Conservation (phyloP, 2,113 vertebrate species). For the Microtus ochrogaster region DNA sequence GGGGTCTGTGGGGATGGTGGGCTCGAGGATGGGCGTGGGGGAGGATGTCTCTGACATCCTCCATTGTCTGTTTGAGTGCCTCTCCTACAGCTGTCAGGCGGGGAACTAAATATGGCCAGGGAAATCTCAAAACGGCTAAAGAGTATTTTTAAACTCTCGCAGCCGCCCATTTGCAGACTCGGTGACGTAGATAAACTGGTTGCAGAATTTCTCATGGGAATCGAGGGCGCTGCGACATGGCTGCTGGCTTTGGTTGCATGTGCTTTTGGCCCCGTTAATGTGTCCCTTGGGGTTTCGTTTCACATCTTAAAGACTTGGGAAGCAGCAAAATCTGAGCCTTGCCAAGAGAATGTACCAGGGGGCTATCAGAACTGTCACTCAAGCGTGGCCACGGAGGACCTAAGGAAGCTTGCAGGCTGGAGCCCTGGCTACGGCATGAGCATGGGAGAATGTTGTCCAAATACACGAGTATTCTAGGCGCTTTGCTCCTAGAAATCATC, state of each 20-base stretch:
- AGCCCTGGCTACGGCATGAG: fast-evolving
- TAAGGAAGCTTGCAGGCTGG: fast-evolving
- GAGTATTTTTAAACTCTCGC: conserved; percentile 85
- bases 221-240: conserved; percentile 69
- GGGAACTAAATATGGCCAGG: conserved; percentile 88
- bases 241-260: conserved; percentile 24
- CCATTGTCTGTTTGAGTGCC: conserved; percentile 72
- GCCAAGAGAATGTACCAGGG: not conserved
- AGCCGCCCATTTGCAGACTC: conserved; percentile 78
- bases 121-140: conserved; percentile 83
- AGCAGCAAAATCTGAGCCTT: conserved; percentile 32
- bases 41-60: not conserved
- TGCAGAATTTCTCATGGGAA: conserved; percentile 91
- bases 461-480: not conserved
- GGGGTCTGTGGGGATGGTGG: not conserved
- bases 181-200: conserved; percentile 80
- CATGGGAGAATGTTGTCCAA: not conserved
- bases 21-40: not conserved
- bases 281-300: conserved; percentile 5
- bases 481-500: not conserved
- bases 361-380: fast-evolving
- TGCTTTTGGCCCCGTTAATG: conserved; percentile 22
- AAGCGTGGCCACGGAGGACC: not conserved
- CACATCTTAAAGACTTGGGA: conserved; percentile 63
- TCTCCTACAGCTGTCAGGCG: conserved; percentile 74